Conservation (phyloP, 2,888 invertebrate species). For the Leptopterna dolabrata region DNA sequence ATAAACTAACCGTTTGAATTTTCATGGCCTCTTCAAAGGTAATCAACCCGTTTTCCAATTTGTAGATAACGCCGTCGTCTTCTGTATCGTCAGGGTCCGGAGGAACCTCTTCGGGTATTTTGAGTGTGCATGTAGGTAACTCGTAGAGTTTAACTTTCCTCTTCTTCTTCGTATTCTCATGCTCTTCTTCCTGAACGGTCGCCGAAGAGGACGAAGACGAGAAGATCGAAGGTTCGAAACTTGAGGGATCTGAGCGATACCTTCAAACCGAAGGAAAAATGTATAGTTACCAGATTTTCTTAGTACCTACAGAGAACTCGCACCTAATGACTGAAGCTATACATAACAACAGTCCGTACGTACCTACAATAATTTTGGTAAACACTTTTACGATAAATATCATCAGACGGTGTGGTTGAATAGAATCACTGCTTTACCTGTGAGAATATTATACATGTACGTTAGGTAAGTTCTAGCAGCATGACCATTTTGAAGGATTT, state of each 20-base stretch:
- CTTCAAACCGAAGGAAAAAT: not conserved
- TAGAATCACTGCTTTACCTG: no score
- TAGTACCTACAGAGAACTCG: no score
- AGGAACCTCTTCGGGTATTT: not conserved
- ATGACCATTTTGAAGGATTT: no score
- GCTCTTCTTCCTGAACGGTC: not conserved
- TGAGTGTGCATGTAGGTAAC: not conserved
- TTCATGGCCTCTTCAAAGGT: not conserved
- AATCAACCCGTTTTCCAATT: not conserved
- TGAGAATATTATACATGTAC: no score
- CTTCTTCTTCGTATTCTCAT: not conserved
- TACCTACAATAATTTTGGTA: no score
- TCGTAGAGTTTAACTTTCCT: not conserved
- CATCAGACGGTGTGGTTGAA: no score
- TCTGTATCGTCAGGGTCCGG: not conserved
- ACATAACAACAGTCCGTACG: no score
- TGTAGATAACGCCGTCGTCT: not conserved
- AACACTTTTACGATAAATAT: no score
- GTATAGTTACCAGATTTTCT: no score
- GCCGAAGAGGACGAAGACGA: not conserved
- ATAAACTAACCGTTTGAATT: not conserved
- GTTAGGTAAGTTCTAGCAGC: no score
- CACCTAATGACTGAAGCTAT: no score
- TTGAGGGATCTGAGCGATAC: not conserved
- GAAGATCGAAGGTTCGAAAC: not conserved